A percentile compares a stretch with the other conserved stretches of the same genome.
Conservation (phyloP, 2,797 vertebrate genomes). For the Darevskia mixta region DNA sequence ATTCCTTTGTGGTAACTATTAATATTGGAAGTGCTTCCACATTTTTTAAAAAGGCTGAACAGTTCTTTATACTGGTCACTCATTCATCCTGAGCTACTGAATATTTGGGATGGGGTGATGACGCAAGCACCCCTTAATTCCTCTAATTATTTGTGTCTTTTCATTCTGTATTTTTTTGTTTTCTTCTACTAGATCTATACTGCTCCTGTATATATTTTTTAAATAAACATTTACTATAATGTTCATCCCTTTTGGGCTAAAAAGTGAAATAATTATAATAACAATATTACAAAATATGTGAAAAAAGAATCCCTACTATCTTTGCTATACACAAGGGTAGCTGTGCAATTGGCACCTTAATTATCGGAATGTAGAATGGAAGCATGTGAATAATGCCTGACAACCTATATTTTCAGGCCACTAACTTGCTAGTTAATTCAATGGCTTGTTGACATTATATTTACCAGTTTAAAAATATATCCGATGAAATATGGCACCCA, state of each 20-base stretch:
- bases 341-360: neutral
- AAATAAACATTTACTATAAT: neutral
- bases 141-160: neutral
- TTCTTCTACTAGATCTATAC: neutral
- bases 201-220: neutral
- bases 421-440: constrained; percentile 66
- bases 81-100: neutral
- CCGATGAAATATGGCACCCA: constrained; percentile 50
- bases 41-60: too few species aligned
- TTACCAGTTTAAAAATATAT: constrained; percentile 64
- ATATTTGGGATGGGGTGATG: neutral
- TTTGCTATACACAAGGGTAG: neutral
- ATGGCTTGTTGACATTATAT: constrained; percentile 68
- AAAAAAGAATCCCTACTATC: neutral
- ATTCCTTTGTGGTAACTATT: too few species aligned
- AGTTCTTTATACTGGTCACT: neutral
- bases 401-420: constrained; percentile 54
- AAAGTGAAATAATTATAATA: neutral
- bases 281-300: neutral
- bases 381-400: constrained; percentile 23
- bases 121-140: neutral
- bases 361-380: constrained; percentile 27
- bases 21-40: too few species aligned
- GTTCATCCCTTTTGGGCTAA: neutral
- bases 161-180: neutral